Base-by-base conservation (phyloP, 2,113 vertebrate genomes). In the Triplophysa siluroides region DNA sequence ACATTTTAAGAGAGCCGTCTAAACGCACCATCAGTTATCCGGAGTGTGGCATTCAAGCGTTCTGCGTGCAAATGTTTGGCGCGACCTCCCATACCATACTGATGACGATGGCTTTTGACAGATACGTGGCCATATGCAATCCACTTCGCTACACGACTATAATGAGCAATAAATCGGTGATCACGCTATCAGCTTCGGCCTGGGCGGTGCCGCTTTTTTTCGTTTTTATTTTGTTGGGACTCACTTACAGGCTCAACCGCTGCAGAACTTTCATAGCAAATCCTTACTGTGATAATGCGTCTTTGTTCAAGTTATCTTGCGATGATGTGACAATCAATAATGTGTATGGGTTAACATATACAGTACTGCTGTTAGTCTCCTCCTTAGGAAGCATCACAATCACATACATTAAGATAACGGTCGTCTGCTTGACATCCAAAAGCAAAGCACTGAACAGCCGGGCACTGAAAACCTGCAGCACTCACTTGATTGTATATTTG, bases 241-340 rank as follows among this genome's bases (percentile, higher is more conserved):
- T 91, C 56, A 89, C 85, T 4, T 1, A 89, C 0, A 74, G 88
- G 0, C 86, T 92, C 9, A 84, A 76, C 12, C 77, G 88, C 5
- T 92, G 91, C 75, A 81, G 90, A 50, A 79, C 81, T 5, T 0
- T 84, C 5, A 84, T 90, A 1, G 3, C 0, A 0, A 89, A 85
- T 2, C 69, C 83, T 0, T 88, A 33, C 78, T 92, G 91, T 41
- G 87, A 88, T 69, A 92, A 92, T 5, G 88, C 89, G 4, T 87
- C 90, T 0, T n/a, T 92, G 56, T 91, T 92, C 21, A 89, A 89
- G 6, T 89, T 92, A 2, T 91, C 90, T 67, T 92, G 90, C 14
- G 87, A 91, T n/a, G 85, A 38, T 9, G 80, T 87, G 7, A 52
- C 78, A 0, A 78, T 90, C 16, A 92, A 92, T 56, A 90, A 92